phyloP scores from a whole-genome alignment of 1,140 invertebrate species.

The Geopemphigus sp. region DNA sequence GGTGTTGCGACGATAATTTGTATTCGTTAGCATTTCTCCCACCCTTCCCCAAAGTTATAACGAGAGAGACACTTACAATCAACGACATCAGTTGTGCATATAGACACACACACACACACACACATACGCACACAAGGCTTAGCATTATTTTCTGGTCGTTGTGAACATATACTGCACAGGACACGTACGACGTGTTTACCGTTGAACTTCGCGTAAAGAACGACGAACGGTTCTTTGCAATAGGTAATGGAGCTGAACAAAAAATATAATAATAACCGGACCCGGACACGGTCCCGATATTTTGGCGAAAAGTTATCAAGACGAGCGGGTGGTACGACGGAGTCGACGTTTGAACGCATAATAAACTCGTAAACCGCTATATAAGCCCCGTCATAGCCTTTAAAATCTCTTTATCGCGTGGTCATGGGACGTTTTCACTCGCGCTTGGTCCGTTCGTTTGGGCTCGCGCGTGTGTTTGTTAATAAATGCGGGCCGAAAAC shows the following conservation, averaged over 20 bases:
- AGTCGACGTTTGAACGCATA: conserved; percentile 13
- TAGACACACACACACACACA: neutral
- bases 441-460: neutral
- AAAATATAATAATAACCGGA: conserved; percentile 12
- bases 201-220: no score
- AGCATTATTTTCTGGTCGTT: no score
- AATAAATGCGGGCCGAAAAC: neutral
- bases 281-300: conserved; percentile 37
- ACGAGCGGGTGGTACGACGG: neutral
- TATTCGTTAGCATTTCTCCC: no score
- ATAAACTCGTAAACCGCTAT: conserved; percentile 43
- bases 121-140: no score
- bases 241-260: neutral
- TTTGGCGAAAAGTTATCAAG: conserved; percentile 22
- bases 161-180: no score
- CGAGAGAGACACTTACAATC: no score
- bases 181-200: no score
- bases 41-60: no score
- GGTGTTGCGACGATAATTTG: no score
- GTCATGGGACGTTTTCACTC: neutral
- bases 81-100: neutral
- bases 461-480: neutral
- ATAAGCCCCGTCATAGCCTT: conserved; percentile 15
- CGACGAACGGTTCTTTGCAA: neutral
- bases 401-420: conserved; percentile 39